Evolutionary conservation across 2,113 vertebrate genomes (phyloP).

Genomic region (Cranoglanis bouderius): DNA sequence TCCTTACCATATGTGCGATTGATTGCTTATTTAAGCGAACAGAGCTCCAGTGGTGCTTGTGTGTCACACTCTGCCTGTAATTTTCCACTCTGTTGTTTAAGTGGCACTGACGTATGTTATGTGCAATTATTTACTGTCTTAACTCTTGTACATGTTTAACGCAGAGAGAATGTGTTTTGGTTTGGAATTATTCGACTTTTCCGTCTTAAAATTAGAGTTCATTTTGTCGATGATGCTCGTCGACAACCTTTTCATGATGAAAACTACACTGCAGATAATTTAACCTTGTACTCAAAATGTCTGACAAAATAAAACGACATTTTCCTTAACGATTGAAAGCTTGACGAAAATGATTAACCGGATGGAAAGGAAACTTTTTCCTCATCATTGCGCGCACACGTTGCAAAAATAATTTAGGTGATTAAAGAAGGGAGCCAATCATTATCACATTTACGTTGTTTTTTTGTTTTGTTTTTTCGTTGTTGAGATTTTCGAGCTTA

Average conservation of each 20-base stretch:
- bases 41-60: background rate
- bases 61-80: slow-evolving; percentile 8
- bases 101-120: background rate
- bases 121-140: background rate
- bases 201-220: background rate
- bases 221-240: background rate
- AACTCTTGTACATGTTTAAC: background rate
- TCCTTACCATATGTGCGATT: slow-evolving; percentile 21
- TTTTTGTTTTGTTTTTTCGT: background rate
- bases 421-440: background rate
- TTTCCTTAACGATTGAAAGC: background rate
- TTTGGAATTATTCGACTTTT: background rate
- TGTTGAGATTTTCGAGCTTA: background rate
- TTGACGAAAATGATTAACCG: background rate
- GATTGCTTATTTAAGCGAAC: slow-evolving; percentile 17
- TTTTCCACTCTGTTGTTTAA: slow-evolving; percentile 10
- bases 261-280: background rate
- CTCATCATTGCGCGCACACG: background rate
- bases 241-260: background rate
- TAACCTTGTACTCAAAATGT: background rate
- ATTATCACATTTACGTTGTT: background rate
- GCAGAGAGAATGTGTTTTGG: background rate
- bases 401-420: background rate
- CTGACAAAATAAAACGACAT: background rate
- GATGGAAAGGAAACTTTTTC: background rate